Percentiles rank a stretch among this genome's conserved stretches.
Conservation (phyloP, 2,888 invertebrate genomes). For the Pterostichus madidus region DNA sequence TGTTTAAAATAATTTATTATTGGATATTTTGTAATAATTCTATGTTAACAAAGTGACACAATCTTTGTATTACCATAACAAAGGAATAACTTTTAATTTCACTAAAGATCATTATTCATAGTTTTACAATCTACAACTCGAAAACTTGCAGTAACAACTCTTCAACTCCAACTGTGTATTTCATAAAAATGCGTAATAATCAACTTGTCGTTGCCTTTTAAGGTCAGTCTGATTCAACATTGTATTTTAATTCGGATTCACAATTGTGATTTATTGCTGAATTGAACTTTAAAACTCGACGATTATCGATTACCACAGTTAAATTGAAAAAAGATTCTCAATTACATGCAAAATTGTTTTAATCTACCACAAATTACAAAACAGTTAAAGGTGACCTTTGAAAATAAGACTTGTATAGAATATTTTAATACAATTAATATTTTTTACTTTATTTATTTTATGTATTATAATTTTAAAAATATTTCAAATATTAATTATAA, state of each 20-base stretch:
- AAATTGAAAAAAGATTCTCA: slow-evolving; percentile 17
- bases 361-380: not conserved
- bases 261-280: slow-evolving; percentile 28
- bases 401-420: not conserved
- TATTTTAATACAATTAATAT: too few species aligned
- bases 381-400: not conserved
- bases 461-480: too few species aligned
- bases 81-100: slow-evolving; percentile 23
- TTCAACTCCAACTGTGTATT: not conserved
- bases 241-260: slow-evolving; percentile 18
- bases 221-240: slow-evolving; percentile 14
- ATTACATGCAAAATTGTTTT: slow-evolving; percentile 19
- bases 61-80: slow-evolving; percentile 34
- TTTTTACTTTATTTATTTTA: too few species aligned
- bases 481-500: too few species aligned
- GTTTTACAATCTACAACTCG: slow-evolving; percentile 35
- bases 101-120: not conserved
- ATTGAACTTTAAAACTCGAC: slow-evolving; percentile 29
- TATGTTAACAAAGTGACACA: not conserved
- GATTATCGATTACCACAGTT: not conserved
- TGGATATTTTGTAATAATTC: slow-evolving; percentile 4
- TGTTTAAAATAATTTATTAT: too few species aligned
- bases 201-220: slow-evolving; percentile 1
- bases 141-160: not conserved
- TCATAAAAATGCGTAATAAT: slow-evolving; percentile 24